A percentile compares a stretch with the other conserved stretches of the same genome.
Evolutionary conservation across 53 echinoderm and acorn worm genomes (phyloP).

Genomic region (Holothuria leucospilota): DNA sequence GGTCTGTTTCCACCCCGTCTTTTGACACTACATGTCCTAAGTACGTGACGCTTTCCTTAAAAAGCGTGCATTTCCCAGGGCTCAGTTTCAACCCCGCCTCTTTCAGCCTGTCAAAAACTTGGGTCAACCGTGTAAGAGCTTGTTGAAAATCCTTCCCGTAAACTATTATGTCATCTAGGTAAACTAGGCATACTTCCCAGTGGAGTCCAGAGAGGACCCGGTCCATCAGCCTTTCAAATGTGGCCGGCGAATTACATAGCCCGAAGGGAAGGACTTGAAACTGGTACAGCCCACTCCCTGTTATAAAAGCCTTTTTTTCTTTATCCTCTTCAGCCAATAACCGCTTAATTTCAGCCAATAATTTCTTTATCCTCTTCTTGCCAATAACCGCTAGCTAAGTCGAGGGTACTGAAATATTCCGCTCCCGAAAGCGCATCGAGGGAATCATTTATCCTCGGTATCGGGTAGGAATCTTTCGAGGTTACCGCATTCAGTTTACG

Average conservation of each 20-base stretch:
- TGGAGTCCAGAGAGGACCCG: slow-evolving; percentile 37
- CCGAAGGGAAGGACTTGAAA: slow-evolving; percentile 51
- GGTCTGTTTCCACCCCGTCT: slow-evolving; percentile 39
- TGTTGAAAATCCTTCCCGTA: slow-evolving; percentile 49
- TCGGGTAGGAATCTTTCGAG: slow-evolving; percentile 27
- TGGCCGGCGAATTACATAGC: slow-evolving; percentile 41
- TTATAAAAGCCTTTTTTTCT: slow-evolving; percentile 46
- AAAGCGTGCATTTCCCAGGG: slow-evolving; percentile 60
- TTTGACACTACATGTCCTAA: slow-evolving; percentile 54
- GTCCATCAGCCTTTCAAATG: slow-evolving; percentile 55
- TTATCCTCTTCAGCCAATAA: slow-evolving; percentile 58
- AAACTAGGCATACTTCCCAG: slow-evolving; percentile 51
- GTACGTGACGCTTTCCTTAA: slow-evolving; percentile 39
- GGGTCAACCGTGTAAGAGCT: neutral
- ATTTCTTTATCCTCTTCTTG: slow-evolving; percentile 50
- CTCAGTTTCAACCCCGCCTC: slow-evolving; percentile 54
- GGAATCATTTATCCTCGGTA: slow-evolving; percentile 62
- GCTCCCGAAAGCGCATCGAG: slow-evolving; percentile 53
- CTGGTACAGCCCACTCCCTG: slow-evolving; percentile 35
- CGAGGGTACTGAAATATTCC: slow-evolving; percentile 1
- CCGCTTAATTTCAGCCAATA: too few relatives aligned
- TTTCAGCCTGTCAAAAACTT: slow-evolving; percentile 22
- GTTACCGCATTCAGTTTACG: slow-evolving; percentile 25
- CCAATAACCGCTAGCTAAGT: slow-evolving; percentile 43
- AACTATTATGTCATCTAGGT: slow-evolving; percentile 56